These are phyloP conservation scores for Nerophis lumbriciformis DNA, from an alignment of 2,113 vertebrate genomes.

Conservation along the genomic window DNA sequence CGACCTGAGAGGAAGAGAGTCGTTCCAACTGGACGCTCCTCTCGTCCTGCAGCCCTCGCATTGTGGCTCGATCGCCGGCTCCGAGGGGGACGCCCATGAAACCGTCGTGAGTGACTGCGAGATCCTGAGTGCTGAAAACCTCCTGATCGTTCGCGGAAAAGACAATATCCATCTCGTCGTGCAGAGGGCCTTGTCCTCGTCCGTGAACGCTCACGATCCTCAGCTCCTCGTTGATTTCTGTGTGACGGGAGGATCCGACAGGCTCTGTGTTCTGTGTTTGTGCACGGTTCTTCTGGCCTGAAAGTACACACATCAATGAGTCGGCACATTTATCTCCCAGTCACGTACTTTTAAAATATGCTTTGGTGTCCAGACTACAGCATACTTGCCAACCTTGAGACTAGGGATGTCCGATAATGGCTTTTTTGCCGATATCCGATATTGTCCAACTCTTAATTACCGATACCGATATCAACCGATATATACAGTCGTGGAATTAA, in stretches of 20 bases:
- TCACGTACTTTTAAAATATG: too few species aligned
- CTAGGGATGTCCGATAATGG: too few species aligned
- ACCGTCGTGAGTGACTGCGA: slow-evolving; percentile 24
- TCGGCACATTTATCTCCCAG: too few species aligned
- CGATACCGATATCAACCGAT: too few species aligned
- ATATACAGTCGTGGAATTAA: too few species aligned
- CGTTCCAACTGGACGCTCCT: slow-evolving; percentile 38
- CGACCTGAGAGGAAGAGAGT: slow-evolving; percentile 30
- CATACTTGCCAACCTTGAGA: too few species aligned
- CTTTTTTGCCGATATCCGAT: too few species aligned
- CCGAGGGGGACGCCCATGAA: slow-evolving; percentile 20
- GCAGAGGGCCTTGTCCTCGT: slow-evolving; percentile 43
- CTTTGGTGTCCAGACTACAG: too few species aligned
- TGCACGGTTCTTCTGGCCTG: slow-evolving; percentile 31
- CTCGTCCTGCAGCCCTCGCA: slow-evolving; percentile 31
- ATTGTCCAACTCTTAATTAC: too few species aligned
- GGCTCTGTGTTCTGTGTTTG: slow-evolving; percentile 25
- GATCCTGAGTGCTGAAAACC: slow-evolving; percentile 50
- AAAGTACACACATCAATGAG: slow-evolving; percentile 1
- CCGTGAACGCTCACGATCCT: slow-evolving; percentile 54
- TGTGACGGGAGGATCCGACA: slow-evolving; percentile 19
- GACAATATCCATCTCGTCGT: slow-evolving; percentile 38
- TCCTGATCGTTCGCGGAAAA: slow-evolving; percentile 50
- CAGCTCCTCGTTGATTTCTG: slow-evolving; percentile 25
- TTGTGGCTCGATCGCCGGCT: slow-evolving; percentile 10